phyloP scores from a whole-genome alignment of 2,113 vertebrate species.

The Cepphus grylle region DNA sequence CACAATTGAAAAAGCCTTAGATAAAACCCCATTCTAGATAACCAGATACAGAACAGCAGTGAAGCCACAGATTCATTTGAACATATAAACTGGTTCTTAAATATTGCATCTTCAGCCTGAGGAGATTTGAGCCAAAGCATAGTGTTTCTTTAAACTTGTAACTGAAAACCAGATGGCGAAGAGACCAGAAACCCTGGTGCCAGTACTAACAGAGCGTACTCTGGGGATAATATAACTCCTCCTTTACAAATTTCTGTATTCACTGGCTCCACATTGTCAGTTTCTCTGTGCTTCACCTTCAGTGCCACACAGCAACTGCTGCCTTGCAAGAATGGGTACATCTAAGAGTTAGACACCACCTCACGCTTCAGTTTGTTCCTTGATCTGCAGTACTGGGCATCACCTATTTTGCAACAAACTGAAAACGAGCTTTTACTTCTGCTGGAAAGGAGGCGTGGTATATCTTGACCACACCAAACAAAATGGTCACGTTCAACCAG shows the following conservation, averaged over 20 bases:
- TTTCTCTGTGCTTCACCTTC: background rate
- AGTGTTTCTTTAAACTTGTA: background rate
- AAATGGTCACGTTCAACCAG: background rate
- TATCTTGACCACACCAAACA: background rate
- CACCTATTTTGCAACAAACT: background rate
- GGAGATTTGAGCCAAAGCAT: background rate
- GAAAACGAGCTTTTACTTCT: background rate
- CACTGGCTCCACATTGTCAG: background rate
- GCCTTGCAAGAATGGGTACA: background rate
- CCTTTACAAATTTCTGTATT: background rate
- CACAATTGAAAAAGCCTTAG: background rate
- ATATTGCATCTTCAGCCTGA: background rate
- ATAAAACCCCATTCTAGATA: background rate
- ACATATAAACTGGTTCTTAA: background rate
- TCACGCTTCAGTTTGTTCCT: background rate
- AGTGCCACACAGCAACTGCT: background rate
- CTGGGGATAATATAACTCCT: background rate
- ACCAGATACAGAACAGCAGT: background rate
- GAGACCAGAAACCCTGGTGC: background rate
- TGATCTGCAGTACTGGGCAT: accelerated
- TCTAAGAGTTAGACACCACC: background rate
- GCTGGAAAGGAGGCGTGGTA: background rate
- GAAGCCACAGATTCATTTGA: background rate
- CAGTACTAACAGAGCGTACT: background rate
- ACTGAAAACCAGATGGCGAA: background rate